Base-by-base conservation (phyloP, 2,113 vertebrate species). In the Microcebus murinus region DNA sequence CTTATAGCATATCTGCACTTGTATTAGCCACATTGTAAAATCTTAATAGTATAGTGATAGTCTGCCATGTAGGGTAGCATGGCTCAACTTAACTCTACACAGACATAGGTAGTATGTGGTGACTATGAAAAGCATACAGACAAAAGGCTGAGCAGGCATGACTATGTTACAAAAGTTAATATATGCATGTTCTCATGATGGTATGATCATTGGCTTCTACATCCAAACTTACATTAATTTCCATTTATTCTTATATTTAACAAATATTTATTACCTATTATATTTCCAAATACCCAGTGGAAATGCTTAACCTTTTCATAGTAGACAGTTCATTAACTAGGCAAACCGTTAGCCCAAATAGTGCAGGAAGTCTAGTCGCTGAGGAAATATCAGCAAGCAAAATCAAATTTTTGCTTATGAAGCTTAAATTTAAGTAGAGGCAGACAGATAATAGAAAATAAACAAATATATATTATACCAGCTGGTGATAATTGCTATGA, bases 221-320 rank as follows among this genome's bases (percentile, higher is more conserved):
- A 12, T 57, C n/a, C 21, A 79, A 92, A 85, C 4, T 45, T 87
- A 6, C 4, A 71, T 63, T 71, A 55, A 55, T 84, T 84, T 92
- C 17, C 21, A 92, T 63, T 91, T 91, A 61, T 84, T 63, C 23
- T 82, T 87, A 52, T 42, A 83, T 76, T 95, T 84, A 65, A 57
- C 20, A 42, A 67, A 85, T 29, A 65, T 39, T 80, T 84, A 71
- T 7, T 91, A 70, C 29, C 50, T 55, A 29, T 39, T 81, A 29
- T 73, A 86, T 80, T 55, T 73, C 13, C 80, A 14, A 86, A 67
- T 48, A 39, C n/a, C 14, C 4, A 50, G 8, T 36, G 21, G n/a
- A 93, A 90, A 27, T 81, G 8, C 11, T 90, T 80, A 77, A 57
- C 13, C 5, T 81, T 94, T 39, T n/a, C n/a, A 17, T 11, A 68